Evolutionary conservation across 2,113 vertebrate species (phyloP), one percentile per base, ranked within the genome.

Genomic region (Pelmatolapia mariae): DNA sequence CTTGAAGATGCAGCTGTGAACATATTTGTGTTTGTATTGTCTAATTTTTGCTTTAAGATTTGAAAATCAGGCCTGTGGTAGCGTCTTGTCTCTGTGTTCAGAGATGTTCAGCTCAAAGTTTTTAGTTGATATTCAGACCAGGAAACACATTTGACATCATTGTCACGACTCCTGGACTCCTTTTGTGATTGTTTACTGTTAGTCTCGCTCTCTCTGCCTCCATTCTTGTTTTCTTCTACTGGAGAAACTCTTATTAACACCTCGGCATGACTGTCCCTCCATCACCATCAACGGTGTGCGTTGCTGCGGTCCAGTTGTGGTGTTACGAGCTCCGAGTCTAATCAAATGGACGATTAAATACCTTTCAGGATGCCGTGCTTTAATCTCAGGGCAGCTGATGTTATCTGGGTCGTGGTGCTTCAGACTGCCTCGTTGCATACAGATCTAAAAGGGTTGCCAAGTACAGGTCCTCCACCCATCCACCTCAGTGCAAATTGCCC

Each of bases 301-400:
- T 50, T 19, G 15, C 71, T 50, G 43, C 18, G 45, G 43, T 29
- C 26, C 71, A 78, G 26, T 31, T 47, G 63, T 86, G 29, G 71
- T 10, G 26, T 84, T 79, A 82, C 38, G 12, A 83, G 87, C 61
- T 84, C 7, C 52, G 4, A 56, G 86, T 81, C 81, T 80, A 91
- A 91, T 93, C 81, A 88, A 83, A 88, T 59, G 52, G 79, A 52
- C 15, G 5, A 84, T 86, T 87, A 79, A 89, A 91, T 81, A 78
- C 80, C 80, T 79, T 87, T 88, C 84, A 88, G 79, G 47, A 81
- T 10, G 4, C 79, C 53, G 83, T 84, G 84, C 78, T 76, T 83
- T 85, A 91, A 89, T 85, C 81, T 83, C 26, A 52, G 59, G 52
- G 73, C 81, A n/a, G 68, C 68, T 47, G 86, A 90, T 92, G 84